Evolutionary conservation across 2,888 invertebrate species (phyloP).

Genomic region (Onthophagus sagittarius): DNA sequence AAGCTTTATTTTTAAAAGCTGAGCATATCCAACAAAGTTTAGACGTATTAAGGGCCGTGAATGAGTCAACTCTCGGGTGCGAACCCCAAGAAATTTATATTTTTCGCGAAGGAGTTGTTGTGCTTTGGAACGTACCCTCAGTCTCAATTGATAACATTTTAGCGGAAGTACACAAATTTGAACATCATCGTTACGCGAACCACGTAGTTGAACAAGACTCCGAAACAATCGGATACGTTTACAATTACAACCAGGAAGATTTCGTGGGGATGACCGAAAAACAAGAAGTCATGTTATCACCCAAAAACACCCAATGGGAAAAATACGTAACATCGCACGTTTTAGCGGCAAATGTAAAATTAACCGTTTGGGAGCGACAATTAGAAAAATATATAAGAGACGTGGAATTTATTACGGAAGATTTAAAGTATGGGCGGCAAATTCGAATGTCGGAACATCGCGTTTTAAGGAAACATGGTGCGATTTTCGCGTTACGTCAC

Average conservation of each 20-base stretch:
- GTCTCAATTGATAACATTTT: neutral
- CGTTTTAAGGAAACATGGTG: neutral
- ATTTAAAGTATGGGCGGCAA: neutral
- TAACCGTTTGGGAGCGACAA: neutral
- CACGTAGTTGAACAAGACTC: neutral
- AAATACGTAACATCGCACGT: neutral
- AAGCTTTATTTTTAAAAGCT: neutral
- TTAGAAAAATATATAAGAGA: neutral
- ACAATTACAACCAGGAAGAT: slow-evolving; percentile 4
- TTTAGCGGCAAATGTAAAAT: neutral
- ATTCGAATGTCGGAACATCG: neutral
- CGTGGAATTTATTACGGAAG: neutral
- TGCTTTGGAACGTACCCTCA: neutral
- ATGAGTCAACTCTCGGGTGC: neutral
- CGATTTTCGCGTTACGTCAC: neutral
- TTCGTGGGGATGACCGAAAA: neutral
- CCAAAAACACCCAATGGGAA: neutral
- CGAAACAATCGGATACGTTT: neutral
- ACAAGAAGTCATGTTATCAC: neutral
- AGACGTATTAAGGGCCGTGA: neutral
- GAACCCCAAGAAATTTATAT: slow-evolving; percentile 3
- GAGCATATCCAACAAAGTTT: neutral
- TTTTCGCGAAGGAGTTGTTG: slow-evolving; percentile 1
- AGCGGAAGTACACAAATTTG: neutral
- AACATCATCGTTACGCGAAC: neutral